Conservation (phyloP, 2,888 invertebrate genomes). For the Kuschelorhynchus macadamiae region DNA sequence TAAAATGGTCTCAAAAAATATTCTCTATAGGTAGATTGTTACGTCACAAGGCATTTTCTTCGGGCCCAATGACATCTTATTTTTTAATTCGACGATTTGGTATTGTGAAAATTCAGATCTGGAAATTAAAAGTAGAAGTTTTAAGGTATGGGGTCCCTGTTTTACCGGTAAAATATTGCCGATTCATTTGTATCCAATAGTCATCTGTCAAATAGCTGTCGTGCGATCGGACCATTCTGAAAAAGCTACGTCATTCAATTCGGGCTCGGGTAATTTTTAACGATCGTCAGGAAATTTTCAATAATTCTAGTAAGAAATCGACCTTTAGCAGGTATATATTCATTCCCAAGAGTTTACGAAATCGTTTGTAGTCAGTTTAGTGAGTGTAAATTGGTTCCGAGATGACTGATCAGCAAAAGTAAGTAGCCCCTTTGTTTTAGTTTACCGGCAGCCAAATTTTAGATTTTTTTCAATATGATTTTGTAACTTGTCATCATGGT, state of each 20-base stretch:
- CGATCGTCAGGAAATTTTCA: slow-evolving; percentile 58
- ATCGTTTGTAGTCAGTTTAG: slow-evolving; percentile 8
- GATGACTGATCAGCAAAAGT: slow-evolving; percentile 65
- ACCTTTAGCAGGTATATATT: slow-evolving; percentile 3
- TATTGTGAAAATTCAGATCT: no score
- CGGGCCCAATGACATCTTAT: no score
- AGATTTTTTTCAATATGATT: slow-evolving; percentile 26
- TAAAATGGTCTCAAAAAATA: no score
- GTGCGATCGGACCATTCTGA: slow-evolving; percentile 24
- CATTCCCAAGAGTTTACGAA: slow-evolving; percentile 1
- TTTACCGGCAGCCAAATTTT: slow-evolving; percentile 34
- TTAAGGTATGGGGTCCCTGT: background rate
- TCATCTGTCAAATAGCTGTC: slow-evolving; percentile 31
- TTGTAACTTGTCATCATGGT: slow-evolving; percentile 65
- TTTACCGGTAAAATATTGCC: slow-evolving; percentile 36
- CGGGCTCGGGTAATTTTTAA: slow-evolving; percentile 54
- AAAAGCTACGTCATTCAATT: slow-evolving; percentile 65
- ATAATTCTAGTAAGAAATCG: slow-evolving; percentile 32
- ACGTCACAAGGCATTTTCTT: no score
- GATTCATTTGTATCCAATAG: slow-evolving; percentile 40
- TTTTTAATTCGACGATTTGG: no score
- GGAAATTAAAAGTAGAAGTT: background rate
- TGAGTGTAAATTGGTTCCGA: slow-evolving; percentile 15
- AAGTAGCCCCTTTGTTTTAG: slow-evolving; percentile 48
- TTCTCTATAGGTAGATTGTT: no score